Evolutionary conservation across 2,888 invertebrate species (phyloP).

Genomic region (Clistopyga incitator): DNA sequence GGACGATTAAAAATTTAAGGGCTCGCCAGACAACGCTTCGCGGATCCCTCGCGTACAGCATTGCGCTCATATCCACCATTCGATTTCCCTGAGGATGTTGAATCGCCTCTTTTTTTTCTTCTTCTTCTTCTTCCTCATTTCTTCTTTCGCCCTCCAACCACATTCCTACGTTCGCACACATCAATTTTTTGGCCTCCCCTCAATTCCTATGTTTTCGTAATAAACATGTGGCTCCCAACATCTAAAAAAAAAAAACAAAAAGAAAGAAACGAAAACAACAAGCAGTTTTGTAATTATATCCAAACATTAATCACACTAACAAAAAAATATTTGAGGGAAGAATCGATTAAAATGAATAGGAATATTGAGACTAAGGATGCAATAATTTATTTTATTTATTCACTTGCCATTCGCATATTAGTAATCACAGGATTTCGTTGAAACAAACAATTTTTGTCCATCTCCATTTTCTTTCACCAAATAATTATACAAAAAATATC

Average conservation of each 20-base stretch:
- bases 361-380: no score
- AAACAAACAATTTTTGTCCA: no score
- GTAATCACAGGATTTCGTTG: no score
- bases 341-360: no score
- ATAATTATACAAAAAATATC: no score
- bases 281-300: no score
- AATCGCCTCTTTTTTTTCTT: constrained; percentile 15
- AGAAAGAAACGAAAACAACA: no score
- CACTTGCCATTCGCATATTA: no score
- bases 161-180: background rate
- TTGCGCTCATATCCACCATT: constrained; percentile 16
- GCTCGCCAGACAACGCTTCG: constrained; percentile 71
- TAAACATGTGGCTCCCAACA: background rate
- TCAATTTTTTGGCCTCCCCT: background rate
- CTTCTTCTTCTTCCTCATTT: background rate
- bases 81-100: constrained; percentile 63
- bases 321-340: no score
- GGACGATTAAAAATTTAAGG: constrained; percentile 75
- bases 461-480: no score
- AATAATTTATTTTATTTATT: no score
- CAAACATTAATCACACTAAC: no score
- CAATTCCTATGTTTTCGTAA: background rate
- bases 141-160: background rate
- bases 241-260: background rate
- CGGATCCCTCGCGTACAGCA: background rate